Percentiles rank a stretch among this genome's conserved stretches.
These are phyloP conservation scores for Machimus atricapillus DNA, from an alignment of 2,888 invertebrate genomes.

Conservation along the genomic window DNA sequence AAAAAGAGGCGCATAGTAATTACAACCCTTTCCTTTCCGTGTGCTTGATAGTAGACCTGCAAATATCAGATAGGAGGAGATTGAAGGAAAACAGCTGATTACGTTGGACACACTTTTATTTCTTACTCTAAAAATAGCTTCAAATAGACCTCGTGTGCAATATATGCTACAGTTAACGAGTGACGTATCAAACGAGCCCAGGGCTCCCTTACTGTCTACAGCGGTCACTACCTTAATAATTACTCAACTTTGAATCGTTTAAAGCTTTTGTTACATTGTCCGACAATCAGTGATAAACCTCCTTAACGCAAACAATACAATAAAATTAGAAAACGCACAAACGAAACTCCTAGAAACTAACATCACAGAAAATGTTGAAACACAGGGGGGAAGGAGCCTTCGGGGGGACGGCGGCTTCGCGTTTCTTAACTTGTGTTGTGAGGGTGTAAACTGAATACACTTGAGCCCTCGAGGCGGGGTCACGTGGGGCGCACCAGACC, in stretches of 20 bases:
- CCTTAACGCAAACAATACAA: neutral
- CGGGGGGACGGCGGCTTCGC: neutral
- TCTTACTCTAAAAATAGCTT: neutral
- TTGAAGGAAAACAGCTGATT: neutral
- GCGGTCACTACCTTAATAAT: neutral
- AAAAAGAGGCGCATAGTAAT: neutral
- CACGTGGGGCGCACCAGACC: neutral
- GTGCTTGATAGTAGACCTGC: neutral
- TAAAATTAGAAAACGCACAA: slow-evolving; percentile 22
- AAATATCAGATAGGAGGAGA: neutral
- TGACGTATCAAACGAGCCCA: slow-evolving; percentile 3
- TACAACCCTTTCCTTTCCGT: neutral
- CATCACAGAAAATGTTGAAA: slow-evolving; percentile 46
- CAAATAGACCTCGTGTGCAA: slow-evolving; percentile 19
- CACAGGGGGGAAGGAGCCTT: slow-evolving; percentile 26
- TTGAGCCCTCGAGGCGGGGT: neutral
- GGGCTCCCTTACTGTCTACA: neutral
- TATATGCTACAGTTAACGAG: slow-evolving; percentile 23
- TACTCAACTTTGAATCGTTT: slow-evolving; percentile 37
- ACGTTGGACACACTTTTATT: slow-evolving; percentile 13
- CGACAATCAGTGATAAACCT: slow-evolving; percentile 17
- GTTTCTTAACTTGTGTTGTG: neutral
- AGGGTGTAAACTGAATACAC: slow-evolving; percentile 17
- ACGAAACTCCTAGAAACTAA: slow-evolving; percentile 44
- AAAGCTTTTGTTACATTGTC: slow-evolving; percentile 31